Evolutionary conservation across 64 coral and sea anemone species (phyloP), one percentile per base, ranked within the genome.

Genomic region (Orbicella faveolata): DNA sequence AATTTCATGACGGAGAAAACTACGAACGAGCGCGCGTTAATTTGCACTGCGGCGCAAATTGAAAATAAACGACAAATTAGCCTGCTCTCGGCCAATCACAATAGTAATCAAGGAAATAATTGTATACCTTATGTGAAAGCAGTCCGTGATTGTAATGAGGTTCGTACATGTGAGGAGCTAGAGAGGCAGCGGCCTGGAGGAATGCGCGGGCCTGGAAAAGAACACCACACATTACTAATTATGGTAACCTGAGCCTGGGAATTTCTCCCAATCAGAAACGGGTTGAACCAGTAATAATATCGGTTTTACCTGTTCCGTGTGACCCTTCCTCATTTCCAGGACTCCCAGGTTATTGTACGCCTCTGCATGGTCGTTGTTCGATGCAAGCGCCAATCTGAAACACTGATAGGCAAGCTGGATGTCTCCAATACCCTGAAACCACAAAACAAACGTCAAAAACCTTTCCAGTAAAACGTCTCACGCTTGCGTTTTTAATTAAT

Each of bases 341-440:
- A 99, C 97, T 57, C 97, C 97, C 2, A 99, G 80, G 41, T 99
- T 99, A 74, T 99, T 99, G 77, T 99, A 99, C 19, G 97, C 94
- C 65, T 99, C 97, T 10, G 97, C 88, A 57, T 99, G 97, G 41
- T 99, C 94, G 69, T 99, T 99, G 81, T 99, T 92, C 6, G 97
- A 84, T 9, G 97, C 97, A 5, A 99, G 81, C 6, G 97, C 94
- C 37, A 99, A 70, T 73, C 97, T 88, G 61, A 99, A 99, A 93
- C 97, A 99, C 64, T 96, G 97, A 68, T 99, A 96, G 34, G 91
- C 94, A 0, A 99, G 77, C 14, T 92, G 90, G 51, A 96, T 88
- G 74, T 99, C 97, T 13, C 97, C 97, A 68, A 95, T 93, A 89
- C 97, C 93, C 97, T 99, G 61, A 84, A 94, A 75, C 52, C 34